A percentile compares a stretch with the other conserved stretches of the same genome.
Evolutionary conservation across 2,797 vertebrate species (phyloP).

Genomic region (Picus viridis): DNA sequence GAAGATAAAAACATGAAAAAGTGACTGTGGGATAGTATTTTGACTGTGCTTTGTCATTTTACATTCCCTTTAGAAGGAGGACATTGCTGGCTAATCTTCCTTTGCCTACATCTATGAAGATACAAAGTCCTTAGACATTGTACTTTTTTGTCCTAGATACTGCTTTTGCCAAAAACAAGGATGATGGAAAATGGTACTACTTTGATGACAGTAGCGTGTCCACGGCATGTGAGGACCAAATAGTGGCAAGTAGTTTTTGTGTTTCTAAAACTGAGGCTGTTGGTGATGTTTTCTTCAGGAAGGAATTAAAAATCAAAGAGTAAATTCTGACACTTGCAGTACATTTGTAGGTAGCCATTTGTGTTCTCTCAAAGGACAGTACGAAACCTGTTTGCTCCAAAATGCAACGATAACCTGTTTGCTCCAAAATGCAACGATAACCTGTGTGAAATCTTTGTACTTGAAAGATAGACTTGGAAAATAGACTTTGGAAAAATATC

Average conservation of each 20-base stretch:
- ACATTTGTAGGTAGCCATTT: neutral
- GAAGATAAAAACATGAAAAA: neutral
- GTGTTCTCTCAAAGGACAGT: neutral
- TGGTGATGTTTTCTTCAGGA: neutral
- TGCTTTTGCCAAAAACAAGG: constrained; percentile 95
- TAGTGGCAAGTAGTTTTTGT: constrained; percentile 88
- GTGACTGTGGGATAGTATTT: neutral
- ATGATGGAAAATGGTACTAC: constrained; percentile 97
- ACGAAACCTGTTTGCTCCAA: neutral
- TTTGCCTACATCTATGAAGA: neutral
- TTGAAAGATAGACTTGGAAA: neutral
- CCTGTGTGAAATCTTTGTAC: neutral
- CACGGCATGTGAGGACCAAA: constrained; percentile 92
- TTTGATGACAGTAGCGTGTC: constrained; percentile 98
- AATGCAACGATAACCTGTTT: neutral
- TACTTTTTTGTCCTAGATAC: constrained; percentile 85
- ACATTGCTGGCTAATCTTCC: neutral
- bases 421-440: neutral
- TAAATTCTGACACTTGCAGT: neutral
- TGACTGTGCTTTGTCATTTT: neutral
- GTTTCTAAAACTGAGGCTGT: neutral
- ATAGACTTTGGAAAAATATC: neutral
- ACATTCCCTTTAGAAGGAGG: neutral
- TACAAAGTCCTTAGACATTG: neutral
- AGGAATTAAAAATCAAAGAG: neutral